Percentiles rank a stretch among this genome's conserved stretches.
phyloP scores from a whole-genome alignment of 2,888 invertebrate species.

The Dolichomitus sp. region DNA sequence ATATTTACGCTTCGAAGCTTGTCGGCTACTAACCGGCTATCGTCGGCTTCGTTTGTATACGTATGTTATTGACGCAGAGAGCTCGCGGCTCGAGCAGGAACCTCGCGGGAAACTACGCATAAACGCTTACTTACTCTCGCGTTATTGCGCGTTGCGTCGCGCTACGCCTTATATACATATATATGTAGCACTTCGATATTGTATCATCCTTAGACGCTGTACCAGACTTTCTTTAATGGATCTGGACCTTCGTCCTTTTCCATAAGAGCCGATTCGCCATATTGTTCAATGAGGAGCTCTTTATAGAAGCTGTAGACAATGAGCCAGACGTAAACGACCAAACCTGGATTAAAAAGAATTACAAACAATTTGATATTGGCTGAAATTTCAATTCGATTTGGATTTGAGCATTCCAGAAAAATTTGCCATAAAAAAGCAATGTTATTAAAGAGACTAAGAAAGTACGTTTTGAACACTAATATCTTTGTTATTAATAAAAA shows the following conservation, averaged over 20 bases:
- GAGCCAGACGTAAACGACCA: conserved; percentile 54
- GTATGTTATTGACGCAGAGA: conserved; percentile 30
- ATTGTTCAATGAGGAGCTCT: conserved; percentile 14
- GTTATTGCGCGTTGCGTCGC: conserved; percentile 3
- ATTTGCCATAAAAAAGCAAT: neutral
- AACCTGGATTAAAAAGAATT: conserved; percentile 28
- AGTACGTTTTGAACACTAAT: too few species aligned
- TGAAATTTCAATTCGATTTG: too few species aligned
- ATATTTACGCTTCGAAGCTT: conserved; percentile 17
- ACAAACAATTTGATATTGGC: neutral
- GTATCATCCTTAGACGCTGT: neutral
- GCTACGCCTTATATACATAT: neutral
- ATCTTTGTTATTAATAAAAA: too few species aligned
- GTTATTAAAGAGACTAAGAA: neutral
- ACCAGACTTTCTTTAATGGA: conserved; percentile 9
- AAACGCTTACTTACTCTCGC: conserved; percentile 39
- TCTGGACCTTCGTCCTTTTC: neutral
- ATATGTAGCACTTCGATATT: too few species aligned
- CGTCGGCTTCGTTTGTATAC: conserved; percentile 24
- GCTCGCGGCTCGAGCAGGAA: conserved; percentile 23
- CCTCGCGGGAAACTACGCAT: conserved; percentile 58
- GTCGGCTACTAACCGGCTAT: conserved; percentile 32
- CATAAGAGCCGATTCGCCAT: neutral
- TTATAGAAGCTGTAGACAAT: conserved; percentile 61
- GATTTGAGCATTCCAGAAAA: too few species aligned